Evolutionary conservation across 2,113 vertebrate species (phyloP), one percentile per base, ranked within the genome.

Genomic region (Helogale parvula): DNA sequence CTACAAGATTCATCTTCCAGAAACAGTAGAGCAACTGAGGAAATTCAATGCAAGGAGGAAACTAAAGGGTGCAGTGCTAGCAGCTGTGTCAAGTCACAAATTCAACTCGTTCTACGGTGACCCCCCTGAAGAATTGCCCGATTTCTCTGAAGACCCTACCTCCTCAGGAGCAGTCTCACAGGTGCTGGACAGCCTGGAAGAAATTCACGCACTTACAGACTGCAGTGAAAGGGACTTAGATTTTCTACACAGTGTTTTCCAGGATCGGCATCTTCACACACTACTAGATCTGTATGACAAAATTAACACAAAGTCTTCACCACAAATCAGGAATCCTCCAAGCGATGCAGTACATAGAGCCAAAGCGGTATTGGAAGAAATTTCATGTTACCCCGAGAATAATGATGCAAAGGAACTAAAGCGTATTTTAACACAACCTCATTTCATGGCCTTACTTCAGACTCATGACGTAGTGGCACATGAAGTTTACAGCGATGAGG

Each of bases 381-480:
- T 99, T 99, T 99, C 99, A 97, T 99, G 99, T 99, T 99, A 99
- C 99, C 99, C 99, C 96, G 99, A 99, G 98, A 99, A 99, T 98
- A 99, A 98, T 98, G 99, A 99, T 97, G 99, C 99, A 97, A 99
- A 99, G 98, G 99, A 99, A 96, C 99, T 99, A 97, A 99, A 99
- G 97, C 99, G 99, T 98, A 99, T 99, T 98, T 99, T 99, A 99
- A 99, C 99, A 96, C 99, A 99, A 99, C 99, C 99, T 95, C 99
- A 99, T 99, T 99, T 99, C 99, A 99, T 99, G 99, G 99, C 99
- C 98, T 99, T 99, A 98, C 99, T 99, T 98, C 99, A 99, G 98
- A 99, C 99, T 97, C 99, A 99, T 31, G 99, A 99, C 88, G 99
- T 99, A 96, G 99, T 99, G 98, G 99, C 99, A 93, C 99, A 99